Percentiles rank a stretch among this genome's conserved stretches.
Evolutionary conservation across 1,140 invertebrate species (phyloP).

Genomic region (Heliconius hewitsoni): DNA sequence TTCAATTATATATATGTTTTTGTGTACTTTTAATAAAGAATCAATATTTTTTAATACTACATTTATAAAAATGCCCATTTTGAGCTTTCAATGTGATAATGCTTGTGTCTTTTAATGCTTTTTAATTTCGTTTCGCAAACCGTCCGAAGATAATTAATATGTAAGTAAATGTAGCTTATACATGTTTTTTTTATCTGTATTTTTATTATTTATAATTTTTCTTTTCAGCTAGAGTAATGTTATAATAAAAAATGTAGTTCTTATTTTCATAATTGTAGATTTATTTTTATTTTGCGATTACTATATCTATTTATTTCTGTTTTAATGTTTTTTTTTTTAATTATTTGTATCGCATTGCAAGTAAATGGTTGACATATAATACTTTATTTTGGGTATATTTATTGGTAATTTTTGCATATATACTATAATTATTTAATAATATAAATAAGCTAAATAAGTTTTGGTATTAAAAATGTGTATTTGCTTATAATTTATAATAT

Average conservation of each 20-base stretch:
- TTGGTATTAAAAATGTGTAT: no score
- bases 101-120: conserved; percentile 50
- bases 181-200: not conserved
- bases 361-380: not conserved
- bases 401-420: no score
- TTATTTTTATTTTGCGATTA: conserved; percentile 17
- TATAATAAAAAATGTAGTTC: conserved; percentile 6
- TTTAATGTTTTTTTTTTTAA: not conserved
- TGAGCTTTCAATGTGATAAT: conserved; percentile 39
- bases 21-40: not conserved
- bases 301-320: not conserved
- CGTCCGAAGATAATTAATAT: conserved; percentile 48
- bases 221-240: conserved; percentile 18
- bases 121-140: conserved; percentile 50
- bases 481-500: no score
- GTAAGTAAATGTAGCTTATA: conserved; percentile 46
- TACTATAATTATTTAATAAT: no score
- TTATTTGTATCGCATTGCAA: conserved; percentile 12
- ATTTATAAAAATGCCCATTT: conserved; percentile 45
- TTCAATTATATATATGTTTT: not conserved
- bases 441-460: no score
- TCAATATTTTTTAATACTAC: not conserved
- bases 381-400: no score
- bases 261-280: conserved; percentile 3
- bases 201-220: not conserved